Evolutionary conservation across 1,140 invertebrate genomes (phyloP).

Genomic region (Danaus melanippus): DNA sequence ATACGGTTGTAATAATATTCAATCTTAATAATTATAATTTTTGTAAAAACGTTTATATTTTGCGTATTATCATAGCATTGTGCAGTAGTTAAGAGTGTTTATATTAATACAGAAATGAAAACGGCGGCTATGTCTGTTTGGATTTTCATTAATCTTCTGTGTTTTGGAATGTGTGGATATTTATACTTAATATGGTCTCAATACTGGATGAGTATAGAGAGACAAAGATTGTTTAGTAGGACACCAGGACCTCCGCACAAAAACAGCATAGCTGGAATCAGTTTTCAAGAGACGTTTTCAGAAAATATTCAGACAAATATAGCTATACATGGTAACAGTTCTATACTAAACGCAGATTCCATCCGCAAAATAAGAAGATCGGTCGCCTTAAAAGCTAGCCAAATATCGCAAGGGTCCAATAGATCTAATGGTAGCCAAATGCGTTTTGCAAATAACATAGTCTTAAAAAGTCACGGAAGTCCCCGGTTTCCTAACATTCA

Average conservation of each 20-base stretch:
- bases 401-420: constrained; percentile 25
- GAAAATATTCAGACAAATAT: constrained; percentile 36
- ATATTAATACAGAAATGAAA: constrained; percentile 64
- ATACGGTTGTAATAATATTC: constrained; percentile 12
- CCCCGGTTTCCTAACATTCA: constrained; percentile 74
- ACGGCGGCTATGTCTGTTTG: constrained; percentile 77
- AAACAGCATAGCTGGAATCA: constrained; percentile 28
- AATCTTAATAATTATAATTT: constrained; percentile 1
- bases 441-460: constrained; percentile 39
- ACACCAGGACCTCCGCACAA: constrained; percentile 39
- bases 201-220: constrained; percentile 77
- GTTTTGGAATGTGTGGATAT: constrained; percentile 81
- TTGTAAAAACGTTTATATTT: constrained; percentile 3
- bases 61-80: too few relatives aligned
- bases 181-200: constrained; percentile 80
- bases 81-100: neutral
- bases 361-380: constrained; percentile 45
- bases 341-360: constrained; percentile 24
- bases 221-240: constrained; percentile 60
- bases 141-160: constrained; percentile 79
- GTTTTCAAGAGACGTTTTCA: constrained; percentile 33
- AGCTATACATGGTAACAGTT: constrained; percentile 22
- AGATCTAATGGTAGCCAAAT: constrained; percentile 29
- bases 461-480: constrained; percentile 56
- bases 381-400: constrained; percentile 36